A percentile compares a stretch with the other conserved stretches of the same genome.
Conservation (phyloP, 2,888 invertebrate species). For the Rhamnusium bicolor region DNA sequence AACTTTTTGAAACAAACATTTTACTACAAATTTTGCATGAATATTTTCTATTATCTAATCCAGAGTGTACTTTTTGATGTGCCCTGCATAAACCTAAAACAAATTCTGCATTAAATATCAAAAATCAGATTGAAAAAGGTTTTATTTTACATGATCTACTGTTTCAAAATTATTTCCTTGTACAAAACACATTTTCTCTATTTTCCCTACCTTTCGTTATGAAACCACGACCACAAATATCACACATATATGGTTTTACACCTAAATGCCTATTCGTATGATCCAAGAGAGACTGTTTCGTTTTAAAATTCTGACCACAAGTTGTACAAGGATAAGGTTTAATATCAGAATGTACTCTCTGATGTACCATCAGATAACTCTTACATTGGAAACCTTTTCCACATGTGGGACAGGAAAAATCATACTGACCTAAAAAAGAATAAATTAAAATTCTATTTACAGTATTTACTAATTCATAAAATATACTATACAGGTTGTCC, state of each 20-base stretch:
- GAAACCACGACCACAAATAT: conserved; percentile 75
- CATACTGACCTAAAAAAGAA: conserved; percentile 68
- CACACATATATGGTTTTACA: conserved; percentile 76
- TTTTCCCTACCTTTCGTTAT: conserved; percentile 73
- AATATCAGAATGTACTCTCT: conserved; percentile 75
- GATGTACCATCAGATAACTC: conserved; percentile 76
- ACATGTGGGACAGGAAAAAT: conserved; percentile 74
- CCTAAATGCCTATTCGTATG: conserved; percentile 77
- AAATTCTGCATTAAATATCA: too few relatives aligned
- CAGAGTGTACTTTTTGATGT: conserved; percentile 75
- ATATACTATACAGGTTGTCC: too few relatives aligned
- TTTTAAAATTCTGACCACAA: conserved; percentile 75
- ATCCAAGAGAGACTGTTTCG: conserved; percentile 75
- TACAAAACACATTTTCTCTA: neutral
- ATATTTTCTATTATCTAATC: conserved; percentile 75
- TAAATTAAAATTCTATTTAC: too few relatives aligned
- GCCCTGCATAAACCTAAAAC: conserved; percentile 74
- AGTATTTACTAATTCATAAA: too few relatives aligned
- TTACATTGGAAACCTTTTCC: conserved; percentile 77
- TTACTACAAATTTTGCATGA: conserved; percentile 76
- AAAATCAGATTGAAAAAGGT: too few relatives aligned
- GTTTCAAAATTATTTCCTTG: too few relatives aligned
- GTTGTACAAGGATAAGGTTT: conserved; percentile 76
- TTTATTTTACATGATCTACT: too few relatives aligned
- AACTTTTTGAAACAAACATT: conserved; percentile 77